Base-by-base conservation (phyloP, 1,140 invertebrate genomes). In the Aphaenogaster ashmeadi region DNA sequence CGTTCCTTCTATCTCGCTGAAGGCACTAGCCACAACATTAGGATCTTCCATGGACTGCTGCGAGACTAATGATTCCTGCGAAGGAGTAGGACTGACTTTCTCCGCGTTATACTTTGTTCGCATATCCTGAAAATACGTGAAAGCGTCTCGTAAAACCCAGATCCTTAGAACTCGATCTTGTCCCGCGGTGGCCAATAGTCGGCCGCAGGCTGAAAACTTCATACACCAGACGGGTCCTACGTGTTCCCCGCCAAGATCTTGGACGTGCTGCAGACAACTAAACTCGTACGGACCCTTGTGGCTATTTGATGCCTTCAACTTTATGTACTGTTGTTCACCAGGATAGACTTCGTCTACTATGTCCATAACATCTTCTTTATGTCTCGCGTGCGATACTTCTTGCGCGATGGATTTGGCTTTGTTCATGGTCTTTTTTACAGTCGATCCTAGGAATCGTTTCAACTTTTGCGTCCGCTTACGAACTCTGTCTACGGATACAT, bases 221-320 rank as follows among this genome's bases (percentile, higher is more conserved):
- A 99, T 99, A 89, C 98, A 99, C 99, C 99, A 99, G 90, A 99
- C 98, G 4, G 99, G 98, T 47, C 98, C 98, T 7, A 97, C 97
- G 94, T 99, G 98, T 91, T 98, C 98, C 1, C 97, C 97, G 90
- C 96, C 97, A 71, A 99, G 95, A 93, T 99, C 98, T 77, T 97
- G 97, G 0, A 97, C 96, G 81, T 97, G 97, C 88, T 97, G 97
- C 54, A 97, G 89, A 88, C 97, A 97, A 84, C 98, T 98, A 95
- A 99, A 99, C 93, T 99, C 99, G 94, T 98, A 99, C 0, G 99
- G 99, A 1, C 99, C 99, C 95, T 99, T 99, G 94, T 99, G 98
- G 84, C 98, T 98, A 89, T 98, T 98, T 0, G 98, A 98, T 0
- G 98, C 98, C 95, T 99, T 99, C 36, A 99, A 96, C 96, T 99